Evolutionary conservation across 2,113 vertebrate species (phyloP).

Genomic region (Myotis lucifugus): DNA sequence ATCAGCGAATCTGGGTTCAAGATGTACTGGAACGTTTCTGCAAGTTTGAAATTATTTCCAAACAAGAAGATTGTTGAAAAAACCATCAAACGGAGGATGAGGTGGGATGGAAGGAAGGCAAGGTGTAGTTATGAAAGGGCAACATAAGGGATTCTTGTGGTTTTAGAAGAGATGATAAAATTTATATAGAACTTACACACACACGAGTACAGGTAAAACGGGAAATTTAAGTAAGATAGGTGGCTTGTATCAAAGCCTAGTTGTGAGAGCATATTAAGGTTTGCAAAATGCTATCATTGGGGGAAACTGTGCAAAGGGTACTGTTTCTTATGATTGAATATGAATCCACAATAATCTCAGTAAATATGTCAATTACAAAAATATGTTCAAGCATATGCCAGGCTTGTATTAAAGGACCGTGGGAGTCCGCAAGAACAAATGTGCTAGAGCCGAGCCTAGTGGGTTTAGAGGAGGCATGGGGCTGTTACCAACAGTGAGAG

Average conservation of each 20-base stretch:
- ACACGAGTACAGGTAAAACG: background rate
- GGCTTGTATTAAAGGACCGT: background rate
- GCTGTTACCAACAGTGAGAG: background rate
- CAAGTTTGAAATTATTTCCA: conserved; percentile 15
- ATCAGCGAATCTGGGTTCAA: background rate
- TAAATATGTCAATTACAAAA: background rate
- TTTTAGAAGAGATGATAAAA: background rate
- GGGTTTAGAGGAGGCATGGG: background rate
- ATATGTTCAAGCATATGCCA: background rate
- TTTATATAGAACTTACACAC: background rate
- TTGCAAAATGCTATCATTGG: background rate
- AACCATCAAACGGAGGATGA: background rate
- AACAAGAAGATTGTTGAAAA: background rate
- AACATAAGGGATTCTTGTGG: background rate
- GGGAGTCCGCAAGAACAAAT: background rate
- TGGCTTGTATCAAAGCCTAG: background rate
- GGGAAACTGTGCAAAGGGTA: background rate
- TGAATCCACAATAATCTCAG: background rate
- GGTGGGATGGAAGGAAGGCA: background rate
- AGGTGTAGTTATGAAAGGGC: background rate
- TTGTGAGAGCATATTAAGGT: background rate
- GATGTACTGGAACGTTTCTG: background rate
- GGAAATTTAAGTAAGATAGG: background rate
- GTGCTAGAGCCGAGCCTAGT: fast-evolving
- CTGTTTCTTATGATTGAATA: background rate